Evolutionary conservation across 2,797 vertebrate genomes (phyloP), one percentile per base, ranked within the genome.

Genomic region (Phrynocephalus vlangalii): DNA sequence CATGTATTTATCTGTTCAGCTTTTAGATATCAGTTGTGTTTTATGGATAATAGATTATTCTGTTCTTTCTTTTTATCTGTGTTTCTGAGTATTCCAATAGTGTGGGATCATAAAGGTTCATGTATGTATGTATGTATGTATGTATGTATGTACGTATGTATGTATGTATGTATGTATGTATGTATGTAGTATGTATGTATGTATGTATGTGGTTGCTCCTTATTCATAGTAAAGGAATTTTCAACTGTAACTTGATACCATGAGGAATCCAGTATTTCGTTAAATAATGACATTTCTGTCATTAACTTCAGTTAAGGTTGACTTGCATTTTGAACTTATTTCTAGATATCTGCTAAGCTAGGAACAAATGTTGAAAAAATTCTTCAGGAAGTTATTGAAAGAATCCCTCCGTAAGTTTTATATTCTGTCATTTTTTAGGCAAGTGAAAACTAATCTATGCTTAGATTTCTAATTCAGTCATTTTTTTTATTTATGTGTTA

Each of bases 271-370:
- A 76, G 24, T 28, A 66, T 82, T 38, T 82, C 52, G 2, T 11
- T 50, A 67, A 7, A 20, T 68, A 16, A 20, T 5, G 63, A n/a
- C 0, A 16, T 44, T 52, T 6, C 10, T 5, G 22, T 2, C 24
- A 3, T 80, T 52, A 20, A 11, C 2, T 76, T 13, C 0, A 60
- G 82, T 89, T 71, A 28, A 72, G 20, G 1, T 26, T 18, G 28
- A n/a, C 1, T 60, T 66, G 6, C 13, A n/a, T 85, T 1, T 88
- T 93, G 76, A 1, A 50, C 33, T 86, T 92, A 71, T 91, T 95
- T 91, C 95, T 76, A 99, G 99, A 98, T 99, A 94, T 99, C 99
- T 87, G 99, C 99, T 83, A 99, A 99, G 96, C 95, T 97, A 79
- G 99, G 99, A 93, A 99, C 97, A 89, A 99, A 99, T 70, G 96